phyloP scores from a whole-genome alignment of 2,797 vertebrate genomes.

The Lepus townsendii region DNA sequence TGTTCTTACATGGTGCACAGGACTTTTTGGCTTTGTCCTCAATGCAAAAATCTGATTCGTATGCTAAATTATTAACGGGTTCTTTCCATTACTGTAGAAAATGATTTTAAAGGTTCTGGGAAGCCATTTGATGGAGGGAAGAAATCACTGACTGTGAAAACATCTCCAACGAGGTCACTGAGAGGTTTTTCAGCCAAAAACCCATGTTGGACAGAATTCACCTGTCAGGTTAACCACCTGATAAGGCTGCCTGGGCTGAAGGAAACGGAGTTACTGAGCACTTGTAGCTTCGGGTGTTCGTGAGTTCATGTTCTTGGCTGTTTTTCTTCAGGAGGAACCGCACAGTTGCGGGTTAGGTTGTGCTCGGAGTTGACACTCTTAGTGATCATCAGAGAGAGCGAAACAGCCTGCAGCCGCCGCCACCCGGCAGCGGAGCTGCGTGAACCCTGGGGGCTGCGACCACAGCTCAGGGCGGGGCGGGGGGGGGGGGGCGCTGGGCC shows the following conservation, averaged over 20 bases:
- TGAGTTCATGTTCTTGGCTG: neutral
- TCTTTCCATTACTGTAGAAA: neutral
- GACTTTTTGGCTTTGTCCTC: neutral
- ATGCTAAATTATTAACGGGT: constrained; percentile 36
- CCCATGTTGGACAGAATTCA: neutral
- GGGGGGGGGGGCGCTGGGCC: neutral
- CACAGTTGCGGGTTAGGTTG: neutral
- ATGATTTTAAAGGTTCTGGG: constrained; percentile 23
- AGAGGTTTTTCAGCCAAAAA: constrained; percentile 33
- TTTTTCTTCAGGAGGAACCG: no score
- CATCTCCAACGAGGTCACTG: neutral
- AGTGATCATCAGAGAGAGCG: neutral
- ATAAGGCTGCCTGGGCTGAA: neutral
- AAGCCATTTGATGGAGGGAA: neutral
- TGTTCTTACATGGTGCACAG: neutral
- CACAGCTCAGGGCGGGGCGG: no score
- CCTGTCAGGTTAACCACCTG: neutral
- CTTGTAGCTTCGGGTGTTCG: neutral
- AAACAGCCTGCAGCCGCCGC: neutral
- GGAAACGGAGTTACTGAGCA: neutral
- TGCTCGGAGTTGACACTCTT: neutral
- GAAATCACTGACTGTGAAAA: neutral
- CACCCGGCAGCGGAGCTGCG: neutral
- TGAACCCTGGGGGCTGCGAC: neutral
- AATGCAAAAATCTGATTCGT: neutral